Evolutionary conservation across 2,888 invertebrate species (phyloP), one percentile per base, ranked within the genome.

Genomic region (Drosophila kokeensis): DNA sequence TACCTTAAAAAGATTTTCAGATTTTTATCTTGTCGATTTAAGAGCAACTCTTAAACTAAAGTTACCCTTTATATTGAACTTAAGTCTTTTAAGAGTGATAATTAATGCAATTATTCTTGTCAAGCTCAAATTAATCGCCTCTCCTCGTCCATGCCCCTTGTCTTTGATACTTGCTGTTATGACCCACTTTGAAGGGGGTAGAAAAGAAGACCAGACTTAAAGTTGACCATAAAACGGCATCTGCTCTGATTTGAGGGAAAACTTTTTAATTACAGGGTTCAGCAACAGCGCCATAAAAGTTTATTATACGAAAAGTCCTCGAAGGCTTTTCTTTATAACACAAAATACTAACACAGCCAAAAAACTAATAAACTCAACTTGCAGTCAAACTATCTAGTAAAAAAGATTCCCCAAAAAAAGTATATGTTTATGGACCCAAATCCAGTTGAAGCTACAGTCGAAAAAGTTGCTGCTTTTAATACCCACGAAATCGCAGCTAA

Each of bases 191-290:
- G 30, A 34, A 5, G 21, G 53, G n/a, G 13, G 24, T n/a, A 38
- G 10, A 1, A 40, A 38, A 59, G 27, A 8, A 49, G 57, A 24
- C 32, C 27, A n/a, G 49, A 57, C 63, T 66, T 71, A 61, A 50
- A 55, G 65, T 60, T 64, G 54, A 59, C 69, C 69, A 62, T 65
- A 69, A 74, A 69, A 66, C 53, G 48, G 27, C 45, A 62, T 49
- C 27, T 27, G 24, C 42, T 32, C 38, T 53, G 81, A 79, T 81
- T 83, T 83, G 61, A 70, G 65, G 73, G 69, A 63, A 87, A 89
- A 89, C 69, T 87, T 87, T 87, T 87, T 89, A 89, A 89, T 87
- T 89, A 87, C 83, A 65, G 75, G 75, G 79, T 83, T 89, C 87
- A 87, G 67, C 75, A 78, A 80, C 83, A 87, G 65, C 73, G 78